Percentiles rank a stretch among this genome's conserved stretches.
Evolutionary conservation across 2,888 invertebrate genomes (phyloP).

Genomic region (Vesta saturnalis): DNA sequence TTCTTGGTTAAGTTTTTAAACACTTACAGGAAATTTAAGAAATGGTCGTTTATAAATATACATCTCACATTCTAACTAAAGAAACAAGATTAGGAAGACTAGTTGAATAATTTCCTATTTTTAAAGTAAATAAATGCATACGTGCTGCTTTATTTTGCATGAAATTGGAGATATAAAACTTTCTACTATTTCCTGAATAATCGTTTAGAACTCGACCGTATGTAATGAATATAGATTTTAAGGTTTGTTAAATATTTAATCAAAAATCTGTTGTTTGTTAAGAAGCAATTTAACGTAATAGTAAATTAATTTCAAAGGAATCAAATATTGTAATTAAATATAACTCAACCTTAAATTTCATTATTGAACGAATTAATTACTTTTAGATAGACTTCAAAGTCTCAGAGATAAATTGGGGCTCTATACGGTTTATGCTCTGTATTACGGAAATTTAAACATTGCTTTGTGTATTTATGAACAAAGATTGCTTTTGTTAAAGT

Average conservation of each 20-base stretch:
- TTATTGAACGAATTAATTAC: background rate
- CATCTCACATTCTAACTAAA: no score
- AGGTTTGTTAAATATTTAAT: no score
- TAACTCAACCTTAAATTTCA: background rate
- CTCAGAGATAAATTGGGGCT: background rate
- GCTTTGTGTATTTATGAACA: no score
- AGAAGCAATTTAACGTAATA: background rate
- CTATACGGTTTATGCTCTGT: no score
- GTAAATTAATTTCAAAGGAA: background rate
- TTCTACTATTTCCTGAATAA: background rate
- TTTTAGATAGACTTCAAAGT: background rate
- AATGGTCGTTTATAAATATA: no score
- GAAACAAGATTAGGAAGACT: no score
- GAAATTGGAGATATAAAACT: background rate
- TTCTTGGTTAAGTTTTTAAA: no score
- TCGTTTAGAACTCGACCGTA: no score
- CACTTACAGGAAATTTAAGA: no score
- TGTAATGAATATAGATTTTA: no score
- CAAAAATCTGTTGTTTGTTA: background rate
- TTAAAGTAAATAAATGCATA: background rate
- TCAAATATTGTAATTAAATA: constrained; percentile 1
- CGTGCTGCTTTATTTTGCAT: background rate
- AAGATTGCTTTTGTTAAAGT: no score
- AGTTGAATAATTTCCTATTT: background rate
- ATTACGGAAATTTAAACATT: no score